phyloP scores from a whole-genome alignment of 2,888 invertebrate species.

The Ceratothoa steindachneri region DNA sequence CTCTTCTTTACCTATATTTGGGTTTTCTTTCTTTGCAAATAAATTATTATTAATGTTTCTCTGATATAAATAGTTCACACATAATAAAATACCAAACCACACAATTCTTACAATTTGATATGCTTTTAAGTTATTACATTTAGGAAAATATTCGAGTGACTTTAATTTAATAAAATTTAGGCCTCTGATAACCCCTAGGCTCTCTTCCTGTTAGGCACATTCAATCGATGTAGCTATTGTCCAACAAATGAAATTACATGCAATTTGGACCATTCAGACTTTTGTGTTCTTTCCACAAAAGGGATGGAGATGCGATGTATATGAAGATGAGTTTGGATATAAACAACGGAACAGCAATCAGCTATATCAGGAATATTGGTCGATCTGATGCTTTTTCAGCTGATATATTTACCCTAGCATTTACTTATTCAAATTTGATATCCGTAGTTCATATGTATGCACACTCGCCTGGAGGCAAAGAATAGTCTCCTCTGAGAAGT shows the following conservation, averaged over 20 bases:
- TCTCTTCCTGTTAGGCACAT: too few relatives aligned
- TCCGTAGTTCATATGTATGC: conserved; percentile 10
- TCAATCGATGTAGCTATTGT: neutral
- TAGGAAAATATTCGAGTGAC: too few relatives aligned
- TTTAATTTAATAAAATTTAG: neutral
- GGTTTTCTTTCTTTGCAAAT: too few relatives aligned
- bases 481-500: neutral
- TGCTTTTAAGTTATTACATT: too few relatives aligned
- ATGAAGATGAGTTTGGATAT: neutral
- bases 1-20: too few relatives aligned
- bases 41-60: too few relatives aligned
- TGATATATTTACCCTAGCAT: neutral
- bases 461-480: neutral
- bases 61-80: too few relatives aligned
- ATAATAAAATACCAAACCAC: too few relatives aligned
- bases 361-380: too few relatives aligned
- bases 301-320: neutral
- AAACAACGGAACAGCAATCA: neutral
- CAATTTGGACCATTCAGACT: neutral
- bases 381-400: neutral
- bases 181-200: neutral
- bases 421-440: conserved; percentile 8
- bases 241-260: neutral
- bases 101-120: too few relatives aligned
- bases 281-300: neutral